These are phyloP conservation scores for Microtus oregoni DNA, from an alignment of 2,113 vertebrate species.

Conservation along the genomic window DNA sequence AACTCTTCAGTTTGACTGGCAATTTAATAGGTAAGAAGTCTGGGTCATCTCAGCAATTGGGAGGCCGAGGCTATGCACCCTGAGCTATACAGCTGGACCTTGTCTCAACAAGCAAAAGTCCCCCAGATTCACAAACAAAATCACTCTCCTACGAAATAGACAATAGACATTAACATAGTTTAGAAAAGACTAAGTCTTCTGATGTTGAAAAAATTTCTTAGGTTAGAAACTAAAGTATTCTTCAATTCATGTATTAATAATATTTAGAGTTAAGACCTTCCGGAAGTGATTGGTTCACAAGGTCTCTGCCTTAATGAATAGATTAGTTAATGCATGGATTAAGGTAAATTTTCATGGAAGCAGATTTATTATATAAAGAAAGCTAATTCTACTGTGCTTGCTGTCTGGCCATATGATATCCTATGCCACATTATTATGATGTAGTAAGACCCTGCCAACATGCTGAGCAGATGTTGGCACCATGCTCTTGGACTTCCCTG, in stretches of 20 bases:
- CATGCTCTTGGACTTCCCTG: neutral
- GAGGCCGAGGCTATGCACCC: too few species aligned
- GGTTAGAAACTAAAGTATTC: neutral
- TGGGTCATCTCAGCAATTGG: neutral
- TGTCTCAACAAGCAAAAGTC: neutral
- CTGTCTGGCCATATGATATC: neutral
- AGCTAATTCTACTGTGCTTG: neutral
- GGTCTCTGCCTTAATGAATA: neutral
- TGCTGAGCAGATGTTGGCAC: neutral
- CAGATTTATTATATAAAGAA: neutral
- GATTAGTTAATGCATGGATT: neutral
- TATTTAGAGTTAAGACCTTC: neutral
- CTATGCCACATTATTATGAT: neutral
- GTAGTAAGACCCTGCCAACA: neutral
- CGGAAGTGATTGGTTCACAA: neutral
- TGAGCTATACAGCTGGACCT: neutral
- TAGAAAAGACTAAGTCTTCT: slow-evolving; percentile 47
- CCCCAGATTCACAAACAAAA: neutral
- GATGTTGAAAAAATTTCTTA: neutral
- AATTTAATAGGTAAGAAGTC: slow-evolving; percentile 43
- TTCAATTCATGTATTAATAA: neutral
- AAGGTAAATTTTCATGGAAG: neutral
- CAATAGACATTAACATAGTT: slow-evolving; percentile 44
- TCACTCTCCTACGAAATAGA: neutral
- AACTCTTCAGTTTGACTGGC: slow-evolving; percentile 53